Conservation (phyloP, 1,140 invertebrate species). For the Lepidurus apus region DNA sequence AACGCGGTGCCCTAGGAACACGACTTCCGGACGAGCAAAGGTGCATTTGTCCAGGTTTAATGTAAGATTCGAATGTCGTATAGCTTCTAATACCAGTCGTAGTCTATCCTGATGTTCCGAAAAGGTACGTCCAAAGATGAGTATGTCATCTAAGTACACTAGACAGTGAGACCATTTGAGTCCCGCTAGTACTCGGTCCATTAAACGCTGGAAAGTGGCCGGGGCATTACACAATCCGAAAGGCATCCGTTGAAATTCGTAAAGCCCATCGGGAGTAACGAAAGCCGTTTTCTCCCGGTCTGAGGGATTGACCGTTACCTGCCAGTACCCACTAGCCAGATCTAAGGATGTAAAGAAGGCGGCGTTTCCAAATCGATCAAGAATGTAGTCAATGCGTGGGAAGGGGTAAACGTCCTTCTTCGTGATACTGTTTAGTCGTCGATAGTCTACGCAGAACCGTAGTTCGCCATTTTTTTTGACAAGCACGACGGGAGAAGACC, state of each 20-base stretch:
- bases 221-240: constrained; percentile 41
- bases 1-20: too few species aligned
- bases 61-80: not conserved
- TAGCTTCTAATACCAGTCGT: constrained; percentile 35
- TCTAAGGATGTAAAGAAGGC: constrained; percentile 44
- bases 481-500: constrained; percentile 40
- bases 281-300: constrained; percentile 50
- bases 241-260: constrained; percentile 40
- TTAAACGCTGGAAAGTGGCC: too few species aligned
- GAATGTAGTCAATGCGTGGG: constrained; percentile 47
- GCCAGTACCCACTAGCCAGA: constrained; percentile 46
- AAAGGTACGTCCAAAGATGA: constrained; percentile 37
- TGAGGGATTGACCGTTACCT: constrained; percentile 43
- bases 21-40: too few species aligned
- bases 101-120: constrained; percentile 38
- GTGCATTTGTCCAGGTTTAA: too few species aligned
- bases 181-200: constrained; percentile 34
- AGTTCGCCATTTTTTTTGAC: constrained; percentile 41
- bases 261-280: constrained; percentile 43
- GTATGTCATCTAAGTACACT: constrained; percentile 41
- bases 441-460: constrained; percentile 47
- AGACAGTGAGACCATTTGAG: constrained; percentile 31
- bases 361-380: constrained; percentile 42
- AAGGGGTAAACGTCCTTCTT: constrained; percentile 46
- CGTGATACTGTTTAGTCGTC: constrained; percentile 43